Evolutionary conservation across 92 coral and sea anemone species (phyloP).

Genomic region (Porites divaricata): DNA sequence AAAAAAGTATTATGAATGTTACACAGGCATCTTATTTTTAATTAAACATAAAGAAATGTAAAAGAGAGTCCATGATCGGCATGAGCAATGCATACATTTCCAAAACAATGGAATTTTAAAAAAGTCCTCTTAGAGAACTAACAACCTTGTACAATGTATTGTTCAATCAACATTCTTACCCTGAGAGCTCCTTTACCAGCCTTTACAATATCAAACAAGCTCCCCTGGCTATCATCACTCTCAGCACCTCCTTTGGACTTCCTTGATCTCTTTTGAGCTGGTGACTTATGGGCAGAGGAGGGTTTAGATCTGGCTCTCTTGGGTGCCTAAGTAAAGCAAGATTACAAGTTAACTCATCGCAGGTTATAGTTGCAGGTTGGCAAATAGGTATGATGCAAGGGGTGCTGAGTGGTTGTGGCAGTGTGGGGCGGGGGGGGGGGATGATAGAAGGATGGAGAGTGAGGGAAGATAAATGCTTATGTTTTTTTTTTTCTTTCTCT

Average conservation of each 20-base stretch:
- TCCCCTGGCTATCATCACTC: conserved; percentile 76
- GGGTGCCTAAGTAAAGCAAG: conserved; percentile 8
- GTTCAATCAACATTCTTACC: conserved; percentile 45
- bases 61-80: too few species aligned
- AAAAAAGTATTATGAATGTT: too few species aligned
- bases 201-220: conserved; percentile 89
- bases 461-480: too few species aligned
- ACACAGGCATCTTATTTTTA: too few species aligned
- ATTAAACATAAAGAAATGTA: too few species aligned
- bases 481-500: too few species aligned
- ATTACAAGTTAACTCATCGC: neutral
- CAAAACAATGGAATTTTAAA: too few species aligned
- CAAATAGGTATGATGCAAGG: too few species aligned
- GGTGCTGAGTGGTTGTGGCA: too few species aligned
- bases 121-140: neutral
- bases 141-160: neutral
- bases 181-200: conserved; percentile 94
- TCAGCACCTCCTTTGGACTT: conserved; percentile 57
- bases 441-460: too few species aligned
- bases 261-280: conserved; percentile 51
- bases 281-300: conserved; percentile 22
- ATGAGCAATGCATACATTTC: too few species aligned
- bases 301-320: conserved; percentile 35
- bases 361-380: neutral
- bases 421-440: too few species aligned